These are phyloP conservation scores for Botia kubotai DNA, from an alignment of 2,797 vertebrate genomes.

Conservation along the genomic window DNA sequence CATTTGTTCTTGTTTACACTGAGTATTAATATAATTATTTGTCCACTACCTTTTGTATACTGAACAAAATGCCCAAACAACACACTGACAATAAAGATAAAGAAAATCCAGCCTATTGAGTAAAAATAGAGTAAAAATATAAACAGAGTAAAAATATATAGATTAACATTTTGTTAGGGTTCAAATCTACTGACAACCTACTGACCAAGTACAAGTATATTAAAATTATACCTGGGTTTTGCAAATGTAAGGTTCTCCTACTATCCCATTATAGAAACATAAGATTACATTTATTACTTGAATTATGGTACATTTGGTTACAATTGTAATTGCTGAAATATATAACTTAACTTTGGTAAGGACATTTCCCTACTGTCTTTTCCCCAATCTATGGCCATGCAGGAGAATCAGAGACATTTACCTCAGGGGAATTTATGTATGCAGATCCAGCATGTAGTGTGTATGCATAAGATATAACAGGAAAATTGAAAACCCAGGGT, in stretches of 20 bases:
- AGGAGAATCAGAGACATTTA: background rate
- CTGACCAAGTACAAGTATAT: no score
- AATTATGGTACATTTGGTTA: background rate
- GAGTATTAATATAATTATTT: background rate
- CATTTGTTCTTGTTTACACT: background rate
- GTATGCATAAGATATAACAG: conserved; percentile 1
- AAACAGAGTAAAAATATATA: no score
- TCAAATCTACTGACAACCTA: no score
- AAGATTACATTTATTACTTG: no score
- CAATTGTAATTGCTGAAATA: background rate
- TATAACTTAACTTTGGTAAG: no score
- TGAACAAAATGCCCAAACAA: background rate
- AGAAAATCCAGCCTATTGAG: no score
- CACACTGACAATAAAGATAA: background rate
- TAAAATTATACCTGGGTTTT: no score
- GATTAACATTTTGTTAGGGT: no score
- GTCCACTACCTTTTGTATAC: background rate
- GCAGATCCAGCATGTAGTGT: background rate
- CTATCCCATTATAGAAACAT: no score
- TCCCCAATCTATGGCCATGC: background rate
- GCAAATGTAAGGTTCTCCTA: no score
- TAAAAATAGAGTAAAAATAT: no score
- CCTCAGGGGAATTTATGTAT: background rate
- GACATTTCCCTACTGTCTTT: background rate
- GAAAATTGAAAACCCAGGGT: background rate